Percentiles rank a stretch among this genome's conserved stretches.
Evolutionary conservation across 2,797 vertebrate species (phyloP).

Genomic region (Aeoliscus strigatus): DNA sequence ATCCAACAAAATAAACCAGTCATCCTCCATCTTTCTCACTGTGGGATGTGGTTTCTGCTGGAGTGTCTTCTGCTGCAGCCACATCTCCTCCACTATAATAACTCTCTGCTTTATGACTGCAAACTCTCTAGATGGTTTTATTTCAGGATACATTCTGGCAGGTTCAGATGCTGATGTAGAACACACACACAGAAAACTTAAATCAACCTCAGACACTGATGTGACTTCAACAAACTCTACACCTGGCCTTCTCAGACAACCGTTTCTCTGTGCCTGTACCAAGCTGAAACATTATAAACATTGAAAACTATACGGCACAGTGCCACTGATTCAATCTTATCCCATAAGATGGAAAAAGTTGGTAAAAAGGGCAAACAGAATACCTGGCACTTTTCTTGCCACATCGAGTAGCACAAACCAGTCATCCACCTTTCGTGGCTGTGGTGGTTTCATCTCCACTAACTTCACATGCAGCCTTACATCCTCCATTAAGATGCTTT

Average conservation of each 20-base stretch:
- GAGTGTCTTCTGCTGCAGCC: conserved; percentile 25
- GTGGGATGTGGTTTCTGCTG: conserved; percentile 22
- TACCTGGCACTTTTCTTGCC: conserved; percentile 53
- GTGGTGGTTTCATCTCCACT: conserved; percentile 16
- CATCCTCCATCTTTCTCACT: conserved; percentile 49
- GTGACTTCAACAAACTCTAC: neutral
- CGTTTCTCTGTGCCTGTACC: too few species aligned
- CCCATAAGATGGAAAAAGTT: conserved; percentile 1
- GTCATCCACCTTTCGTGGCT: conserved; percentile 34
- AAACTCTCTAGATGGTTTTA: conserved; percentile 28
- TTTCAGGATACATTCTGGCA: conserved; percentile 14
- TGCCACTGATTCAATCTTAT: neutral
- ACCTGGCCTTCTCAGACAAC: neutral
- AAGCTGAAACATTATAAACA: too few species aligned
- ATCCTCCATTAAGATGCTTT: conserved; percentile 19
- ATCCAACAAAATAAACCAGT: conserved; percentile 60
- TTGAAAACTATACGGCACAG: too few species aligned
- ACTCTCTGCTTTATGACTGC: conserved; percentile 26
- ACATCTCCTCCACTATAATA: conserved; percentile 27
- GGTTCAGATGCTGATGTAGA: conserved; percentile 28
- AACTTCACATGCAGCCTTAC: conserved; percentile 14
- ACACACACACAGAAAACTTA: conserved; percentile 21
- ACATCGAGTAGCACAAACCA: conserved; percentile 49
- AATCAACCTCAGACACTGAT: neutral
- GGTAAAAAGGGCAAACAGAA: neutral